Evolutionary conservation across 2,888 invertebrate species (phyloP).

Genomic region (Ophion obscuratus): DNA sequence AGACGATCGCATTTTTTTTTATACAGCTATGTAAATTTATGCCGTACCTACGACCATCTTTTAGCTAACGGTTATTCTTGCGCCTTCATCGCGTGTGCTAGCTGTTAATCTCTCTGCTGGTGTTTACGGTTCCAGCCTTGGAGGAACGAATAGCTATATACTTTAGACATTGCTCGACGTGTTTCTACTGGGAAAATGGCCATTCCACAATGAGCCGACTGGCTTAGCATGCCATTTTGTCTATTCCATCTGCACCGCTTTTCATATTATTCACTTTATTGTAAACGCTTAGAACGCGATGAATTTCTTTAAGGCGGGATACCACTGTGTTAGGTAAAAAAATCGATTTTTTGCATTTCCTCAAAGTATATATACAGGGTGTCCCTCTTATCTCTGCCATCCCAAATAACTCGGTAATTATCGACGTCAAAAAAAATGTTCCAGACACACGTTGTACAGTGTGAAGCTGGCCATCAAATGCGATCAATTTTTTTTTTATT

Average conservation of each 20-base stretch:
- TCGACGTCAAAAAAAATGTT: no score
- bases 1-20: neutral
- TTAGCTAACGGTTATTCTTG: neutral
- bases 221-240: neutral
- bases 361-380: no score
- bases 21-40: slow-evolving; percentile 1
- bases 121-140: slow-evolving; percentile 5
- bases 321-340: no score
- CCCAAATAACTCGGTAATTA: no score
- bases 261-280: neutral
- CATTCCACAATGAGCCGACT: neutral
- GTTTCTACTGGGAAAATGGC: neutral
- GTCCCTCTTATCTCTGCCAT: no score
- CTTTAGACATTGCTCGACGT: neutral
- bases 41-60: neutral
- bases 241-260: neutral
- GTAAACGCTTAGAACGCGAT: neutral
- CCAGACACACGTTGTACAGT: no score
- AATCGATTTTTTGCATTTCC: no score
- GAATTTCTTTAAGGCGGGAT: neutral
- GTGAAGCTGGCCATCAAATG: no score
- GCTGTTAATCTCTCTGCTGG: neutral
- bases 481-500: no score
- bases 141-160: slow-evolving; percentile 4
- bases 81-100: neutral